Evolutionary conservation across 2,888 invertebrate species (phyloP).

Genomic region (Scaptomyza reducta): DNA sequence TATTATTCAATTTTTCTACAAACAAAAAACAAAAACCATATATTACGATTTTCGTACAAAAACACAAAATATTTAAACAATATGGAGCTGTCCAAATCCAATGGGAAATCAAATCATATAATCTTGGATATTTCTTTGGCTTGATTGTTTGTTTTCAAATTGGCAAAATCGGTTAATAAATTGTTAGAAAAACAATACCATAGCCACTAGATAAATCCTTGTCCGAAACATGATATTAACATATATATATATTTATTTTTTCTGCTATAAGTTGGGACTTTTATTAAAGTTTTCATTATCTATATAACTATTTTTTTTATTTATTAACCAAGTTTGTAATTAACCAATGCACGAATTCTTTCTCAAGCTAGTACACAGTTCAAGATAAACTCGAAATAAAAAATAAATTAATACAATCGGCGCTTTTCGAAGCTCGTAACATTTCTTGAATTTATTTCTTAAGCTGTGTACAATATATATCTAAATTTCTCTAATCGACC

Average conservation of each 20-base stretch:
- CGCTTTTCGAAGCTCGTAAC: too few species aligned
- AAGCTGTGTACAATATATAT: constrained; percentile 14
- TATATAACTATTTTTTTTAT: constrained; percentile 3
- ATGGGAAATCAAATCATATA: constrained; percentile 4
- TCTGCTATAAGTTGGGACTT: constrained; percentile 24
- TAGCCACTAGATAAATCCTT: constrained; percentile 33
- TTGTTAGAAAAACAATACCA: not conserved
- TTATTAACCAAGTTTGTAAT: constrained; percentile 6
- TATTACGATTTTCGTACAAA: constrained; percentile 40
- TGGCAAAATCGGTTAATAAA: not conserved
- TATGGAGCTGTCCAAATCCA: constrained; percentile 22
- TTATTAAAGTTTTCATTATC: not conserved
- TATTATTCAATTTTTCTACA: constrained; percentile 84
- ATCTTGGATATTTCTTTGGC: constrained; percentile 42
- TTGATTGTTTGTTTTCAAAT: constrained; percentile 8
- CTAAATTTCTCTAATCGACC: not conserved
- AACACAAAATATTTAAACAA: constrained; percentile 21
- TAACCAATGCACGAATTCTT: constrained; percentile 24
- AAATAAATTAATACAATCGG: too few species aligned
- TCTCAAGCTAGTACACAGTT: constrained; percentile 1
- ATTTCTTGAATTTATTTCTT: not conserved
- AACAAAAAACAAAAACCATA: constrained; percentile 50
- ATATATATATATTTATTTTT: not conserved
- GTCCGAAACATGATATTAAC: not conserved
- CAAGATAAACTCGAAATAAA: not conserved